A percentile compares a stretch with the other conserved stretches of the same genome.
phyloP scores from a whole-genome alignment of 1,140 invertebrate genomes.

The Lordiphosa stackelbergi region DNA sequence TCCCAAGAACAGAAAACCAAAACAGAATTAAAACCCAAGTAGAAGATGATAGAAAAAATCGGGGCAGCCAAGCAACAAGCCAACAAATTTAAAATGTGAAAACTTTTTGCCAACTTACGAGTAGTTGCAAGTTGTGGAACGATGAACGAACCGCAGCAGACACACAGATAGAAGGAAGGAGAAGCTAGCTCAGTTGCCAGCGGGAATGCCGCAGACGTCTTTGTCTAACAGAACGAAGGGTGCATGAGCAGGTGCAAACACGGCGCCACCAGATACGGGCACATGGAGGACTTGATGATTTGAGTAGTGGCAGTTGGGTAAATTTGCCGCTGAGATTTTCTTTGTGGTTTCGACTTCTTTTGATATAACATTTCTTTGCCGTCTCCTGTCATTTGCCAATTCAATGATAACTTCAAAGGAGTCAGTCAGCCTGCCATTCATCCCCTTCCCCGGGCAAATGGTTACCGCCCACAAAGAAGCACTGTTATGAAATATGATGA shows the following conservation, averaged over 20 bases:
- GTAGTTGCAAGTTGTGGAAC: slow-evolving; percentile 55
- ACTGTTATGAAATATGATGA: slow-evolving; percentile 66
- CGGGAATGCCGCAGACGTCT: slow-evolving; percentile 19
- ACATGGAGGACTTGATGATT: slow-evolving; percentile 46
- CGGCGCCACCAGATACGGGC: slow-evolving; percentile 36
- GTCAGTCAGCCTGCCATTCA: too few relatives aligned
- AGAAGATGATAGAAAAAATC: slow-evolving; percentile 21
- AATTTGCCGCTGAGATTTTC: slow-evolving; percentile 69
- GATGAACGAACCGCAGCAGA: slow-evolving; percentile 55
- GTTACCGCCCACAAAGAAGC: slow-evolving; percentile 3
- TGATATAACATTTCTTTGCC: slow-evolving; percentile 53
- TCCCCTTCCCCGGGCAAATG: not conserved
- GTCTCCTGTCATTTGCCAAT: slow-evolving; percentile 42
- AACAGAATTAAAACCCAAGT: slow-evolving; percentile 3
- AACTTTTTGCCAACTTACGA: slow-evolving; percentile 40
- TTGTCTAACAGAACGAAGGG: slow-evolving; percentile 35
- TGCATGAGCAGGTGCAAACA: slow-evolving; percentile 42
- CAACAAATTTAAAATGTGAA: slow-evolving; percentile 72
- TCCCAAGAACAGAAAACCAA: slow-evolving; percentile 16
- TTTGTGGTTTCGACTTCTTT: slow-evolving; percentile 73
- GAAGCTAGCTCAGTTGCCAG: slow-evolving; percentile 30
- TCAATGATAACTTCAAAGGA: slow-evolving; percentile 55
- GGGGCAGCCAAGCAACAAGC: slow-evolving; percentile 39
- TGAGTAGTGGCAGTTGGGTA: slow-evolving; percentile 28
- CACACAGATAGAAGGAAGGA: slow-evolving; percentile 39